Base-by-base conservation (phyloP, 2,888 invertebrate species). In the Antitype chi region DNA sequence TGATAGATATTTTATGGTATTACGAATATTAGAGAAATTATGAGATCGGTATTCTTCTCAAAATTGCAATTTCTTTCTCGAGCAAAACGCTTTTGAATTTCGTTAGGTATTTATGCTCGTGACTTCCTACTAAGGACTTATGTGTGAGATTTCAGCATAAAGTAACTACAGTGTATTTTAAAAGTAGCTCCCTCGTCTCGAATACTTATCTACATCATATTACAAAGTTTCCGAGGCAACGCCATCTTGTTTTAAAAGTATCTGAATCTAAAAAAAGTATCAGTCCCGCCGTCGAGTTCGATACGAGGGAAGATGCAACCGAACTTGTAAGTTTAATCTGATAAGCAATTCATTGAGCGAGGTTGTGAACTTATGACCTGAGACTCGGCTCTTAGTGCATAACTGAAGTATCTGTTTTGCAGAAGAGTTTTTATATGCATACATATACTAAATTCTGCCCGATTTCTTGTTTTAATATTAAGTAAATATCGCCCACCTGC, bases 341-440 rank as follows among this genome's bases (percentile, higher is more conserved):
- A 87, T 87, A 82, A 81, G 64, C 57, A 82, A 86, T 85, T 83
- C 85, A 87, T 77, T 68, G 82, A 57, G 9, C 64, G 70, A 79
- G 63, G 78, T 73, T 80, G 77, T 73, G 70, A 76, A 80, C 73
- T 82, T 82, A 70, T 57, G 71, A 76, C 71, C 78, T 20, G 47
- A 69, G 23, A 67, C 64, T 52, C n/a, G 38, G 32, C 28, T 66
- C 80, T 17, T 32, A 53, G 57, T 25, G 64, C 68, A 64, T 5
- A 59, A 64, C 28, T 52, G 7, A 59, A 74, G 38, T 43, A 20
- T 17, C 13, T 52, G 13, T n/a, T 47, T 38, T n/a, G n/a, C n/a
- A n/a, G n/a, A n/a, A n/a, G n/a, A n/a, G n/a, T n/a, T n/a, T n/a
- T n/a, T n/a, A n/a, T n/a, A n/a, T n/a, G n/a, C n/a, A n/a, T n/a